Base-by-base conservation (phyloP, 2,888 invertebrate genomes). In the Pandemis heparana region DNA sequence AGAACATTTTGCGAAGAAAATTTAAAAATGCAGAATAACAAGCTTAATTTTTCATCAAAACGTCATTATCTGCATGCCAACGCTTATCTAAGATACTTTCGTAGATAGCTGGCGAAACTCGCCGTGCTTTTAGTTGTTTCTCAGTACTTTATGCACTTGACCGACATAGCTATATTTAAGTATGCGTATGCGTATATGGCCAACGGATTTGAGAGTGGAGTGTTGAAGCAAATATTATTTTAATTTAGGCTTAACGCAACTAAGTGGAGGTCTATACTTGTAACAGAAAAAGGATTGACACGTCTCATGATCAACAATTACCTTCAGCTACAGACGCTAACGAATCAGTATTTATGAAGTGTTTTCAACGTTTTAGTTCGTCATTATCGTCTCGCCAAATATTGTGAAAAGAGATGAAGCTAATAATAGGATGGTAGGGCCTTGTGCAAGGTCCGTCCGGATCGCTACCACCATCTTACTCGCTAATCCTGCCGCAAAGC, bases 21-120 rank as follows among this genome's bases (percentile, higher is more conserved):
- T 3, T 53, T 53, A 64, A 43, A 48, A 48, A 64, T 51, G 51
- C 65, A 51, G 46, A 46, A 53, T 23, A 46, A 46, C 64, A 5
- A 9, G 51, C 51, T 18, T 14, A 56, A 67, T 56, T 18, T 39
- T n/a, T 67, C 32, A 56, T 32, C 46, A 32, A 56, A 53, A 43
- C 66, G 16, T 38, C n/a, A 23, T 64, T 16, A 38, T 56, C 10
- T 10, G 5, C 18, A 66, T 23, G 18, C 66, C 23, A 53, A 32
- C 56, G 39, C 5, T 65, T 23, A 53, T 53, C 53, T 67, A 41
- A n/a, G 48, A 67, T 67, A 43, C 66, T 67, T 67, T 67, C 66
- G 41, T 67, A 67, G 66, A 67, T 67, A 67, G 41, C 56, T 23
- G 18, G 56, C 66, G 56, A 67, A 67, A 67, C 66, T 65, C 32